A percentile compares a stretch with the other conserved stretches of the same genome.
phyloP scores from a whole-genome alignment of 1,140 invertebrate genomes.

The Drosophila biarmipes region DNA sequence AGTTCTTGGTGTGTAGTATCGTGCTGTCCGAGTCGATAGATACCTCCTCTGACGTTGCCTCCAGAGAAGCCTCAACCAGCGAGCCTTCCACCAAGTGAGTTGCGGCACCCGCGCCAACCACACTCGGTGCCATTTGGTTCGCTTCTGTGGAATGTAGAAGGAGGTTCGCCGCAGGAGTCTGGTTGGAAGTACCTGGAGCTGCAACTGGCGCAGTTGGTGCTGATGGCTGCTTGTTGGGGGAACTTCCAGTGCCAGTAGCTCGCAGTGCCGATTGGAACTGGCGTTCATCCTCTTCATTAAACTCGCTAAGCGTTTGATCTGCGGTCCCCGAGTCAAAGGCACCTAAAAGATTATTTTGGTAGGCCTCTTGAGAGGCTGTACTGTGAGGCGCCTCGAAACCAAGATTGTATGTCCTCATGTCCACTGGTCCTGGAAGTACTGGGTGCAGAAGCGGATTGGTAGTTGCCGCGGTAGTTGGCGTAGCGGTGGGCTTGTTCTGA shows the following conservation, averaged over 20 bases:
- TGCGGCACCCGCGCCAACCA: slow-evolving; percentile 10
- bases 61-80: slow-evolving; percentile 65
- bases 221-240: slow-evolving; percentile 38
- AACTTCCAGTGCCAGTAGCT: slow-evolving; percentile 85
- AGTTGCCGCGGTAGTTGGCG: background rate
- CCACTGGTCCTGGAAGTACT: slow-evolving; percentile 92
- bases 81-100: slow-evolving; percentile 50
- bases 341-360: slow-evolving; percentile 87
- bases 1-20: slow-evolving; percentile 87
- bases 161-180: slow-evolving; percentile 9
- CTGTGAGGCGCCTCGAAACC: slow-evolving; percentile 86
- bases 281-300: slow-evolving; percentile 92
- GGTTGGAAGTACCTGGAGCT: background rate
- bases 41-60: slow-evolving; percentile 84
- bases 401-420: slow-evolving; percentile 93
- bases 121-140: slow-evolving; percentile 60
- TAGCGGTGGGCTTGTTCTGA: slow-evolving; percentile 36
- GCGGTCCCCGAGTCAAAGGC: slow-evolving; percentile 88
- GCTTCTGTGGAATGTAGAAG: slow-evolving; percentile 60
- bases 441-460: slow-evolving; percentile 84
- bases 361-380: slow-evolving; percentile 85
- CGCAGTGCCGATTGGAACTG: slow-evolving; percentile 89
- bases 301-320: slow-evolving; percentile 88
- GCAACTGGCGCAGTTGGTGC: slow-evolving; percentile 4
- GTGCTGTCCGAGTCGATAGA: slow-evolving; percentile 85